Base-by-base conservation (phyloP, 2,888 invertebrate species). In the Himalopsyche japonica region DNA sequence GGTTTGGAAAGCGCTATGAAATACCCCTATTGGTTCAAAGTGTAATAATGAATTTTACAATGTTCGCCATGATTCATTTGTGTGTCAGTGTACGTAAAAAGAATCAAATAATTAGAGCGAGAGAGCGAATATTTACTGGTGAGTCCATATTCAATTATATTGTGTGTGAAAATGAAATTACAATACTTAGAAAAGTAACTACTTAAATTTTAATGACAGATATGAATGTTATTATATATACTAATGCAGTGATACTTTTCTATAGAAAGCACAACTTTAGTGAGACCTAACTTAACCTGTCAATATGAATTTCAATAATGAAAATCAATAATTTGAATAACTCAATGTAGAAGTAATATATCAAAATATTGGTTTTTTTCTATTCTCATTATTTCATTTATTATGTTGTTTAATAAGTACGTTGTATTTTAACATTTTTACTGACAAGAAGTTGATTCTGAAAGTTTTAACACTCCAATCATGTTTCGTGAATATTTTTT, bases 1-100 rank as follows among this genome's bases (percentile, higher is more conserved):
- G 99, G 99, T 99, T 99, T 94, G 99, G 99, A 87, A 98, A 97
- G 92, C 96, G 96, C 88, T 99, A 97, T 93, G 99, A 99, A 92
- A 93, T 97, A 89, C 99, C 99, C 84, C 93, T 99, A 87, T 94
- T 99, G 88, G 94, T 98, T 86, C 99, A 99, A 93, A 99, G 99
- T 92, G 94, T 99, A 89, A 95, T 99, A 84, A 99, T 99, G 99
- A 98, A 97, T 89, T 90, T 96, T 84, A 96, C 98, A 87, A 99
- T 99, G 99, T 94, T 98, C 91, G 93, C 95, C 83, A 97, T 99
- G 97, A 96, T 99, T 87, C 96, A 98, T 90, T 92, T 99, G 79
- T 99, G 98, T 93, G 97, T 98, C 34, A 94, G 93, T 89, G 96
- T 98, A 87, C 95, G 95, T 88, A 96, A 96, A 90, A 95, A 95